Percentiles rank a stretch among this genome's conserved stretches.
Evolutionary conservation across 2,797 vertebrate species (phyloP).

Genomic region (Liparis tanakae): DNA sequence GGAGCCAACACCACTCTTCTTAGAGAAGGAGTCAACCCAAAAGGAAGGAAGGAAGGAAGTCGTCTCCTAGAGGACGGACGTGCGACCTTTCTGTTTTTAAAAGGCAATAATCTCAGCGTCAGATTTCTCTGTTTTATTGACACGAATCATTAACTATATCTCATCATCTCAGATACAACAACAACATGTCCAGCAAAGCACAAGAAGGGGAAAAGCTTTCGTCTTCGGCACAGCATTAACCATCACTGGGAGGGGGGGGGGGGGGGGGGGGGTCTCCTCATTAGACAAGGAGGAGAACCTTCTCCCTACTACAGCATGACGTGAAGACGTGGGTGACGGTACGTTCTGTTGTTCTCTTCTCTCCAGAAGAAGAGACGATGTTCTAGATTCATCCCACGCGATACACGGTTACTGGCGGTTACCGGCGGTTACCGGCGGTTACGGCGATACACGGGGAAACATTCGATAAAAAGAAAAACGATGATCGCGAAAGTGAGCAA

Average conservation of each 20-base stretch:
- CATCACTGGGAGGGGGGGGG: constrained; percentile 63
- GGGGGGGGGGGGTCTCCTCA: constrained; percentile 45
- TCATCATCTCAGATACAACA: constrained; percentile 86
- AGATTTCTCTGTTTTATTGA: constrained; percentile 85
- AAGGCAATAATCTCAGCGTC: constrained; percentile 48
- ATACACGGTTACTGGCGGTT: constrained; percentile 66
- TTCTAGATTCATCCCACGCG: constrained; percentile 76
- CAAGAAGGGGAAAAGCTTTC: constrained; percentile 88
- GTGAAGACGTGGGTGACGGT: constrained; percentile 73
- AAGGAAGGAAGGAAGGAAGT: too few relatives aligned
- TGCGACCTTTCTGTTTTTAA: too few relatives aligned
- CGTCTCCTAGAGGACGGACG: too few relatives aligned
- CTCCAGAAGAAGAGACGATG: constrained; percentile 41
- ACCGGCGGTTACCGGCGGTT: constrained; percentile 65
- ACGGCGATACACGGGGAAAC: constrained; percentile 73
- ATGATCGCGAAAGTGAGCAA: constrained; percentile 42
- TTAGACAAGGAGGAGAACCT: constrained; percentile 4
- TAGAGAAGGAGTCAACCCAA: too few relatives aligned
- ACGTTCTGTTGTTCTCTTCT: constrained; percentile 65
- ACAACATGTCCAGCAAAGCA: constrained; percentile 89
- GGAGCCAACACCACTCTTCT: too few relatives aligned
- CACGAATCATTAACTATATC: constrained; percentile 87
- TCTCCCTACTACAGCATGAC: constrained; percentile 44
- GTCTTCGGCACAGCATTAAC: constrained; percentile 74
- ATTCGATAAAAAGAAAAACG: constrained; percentile 53